Evolutionary conservation across 2,888 invertebrate species (phyloP).

Genomic region (Diarsia rubi): DNA sequence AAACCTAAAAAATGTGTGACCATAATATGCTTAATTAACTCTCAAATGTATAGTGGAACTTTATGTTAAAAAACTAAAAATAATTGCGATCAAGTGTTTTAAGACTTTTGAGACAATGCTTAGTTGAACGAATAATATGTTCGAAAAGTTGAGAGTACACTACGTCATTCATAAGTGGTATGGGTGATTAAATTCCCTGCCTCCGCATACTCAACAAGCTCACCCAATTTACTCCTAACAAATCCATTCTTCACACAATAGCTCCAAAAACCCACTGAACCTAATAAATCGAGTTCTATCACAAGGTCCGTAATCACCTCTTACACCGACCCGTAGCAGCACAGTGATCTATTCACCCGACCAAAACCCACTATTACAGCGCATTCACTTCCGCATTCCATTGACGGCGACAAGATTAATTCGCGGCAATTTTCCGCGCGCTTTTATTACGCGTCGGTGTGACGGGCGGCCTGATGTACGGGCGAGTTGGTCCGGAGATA

Average conservation of each 20-base stretch:
- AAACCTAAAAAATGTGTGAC: background rate
- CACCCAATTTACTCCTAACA: conserved; percentile 14
- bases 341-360: conserved; percentile 31
- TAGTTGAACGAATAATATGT: background rate
- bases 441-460: conserved; percentile 64
- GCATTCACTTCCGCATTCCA: conserved; percentile 50
- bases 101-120: background rate
- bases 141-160: background rate
- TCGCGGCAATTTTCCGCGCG: conserved; percentile 53
- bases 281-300: conserved; percentile 28
- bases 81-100: background rate
- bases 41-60: background rate
- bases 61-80: too few species aligned
- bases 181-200: background rate
- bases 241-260: conserved; percentile 15
- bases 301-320: conserved; percentile 28
- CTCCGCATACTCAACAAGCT: background rate
- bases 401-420: conserved; percentile 60
- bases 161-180: background rate
- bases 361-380: conserved; percentile 38
- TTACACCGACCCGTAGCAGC: conserved; percentile 31
- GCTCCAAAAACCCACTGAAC: conserved; percentile 19
- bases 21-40: background rate
- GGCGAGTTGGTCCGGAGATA: conserved; percentile 58
- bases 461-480: conserved; percentile 53